Percentiles rank a stretch among this genome's conserved stretches.
Evolutionary conservation across 1,140 invertebrate genomes (phyloP).

Genomic region (Papilio polyxenes): DNA sequence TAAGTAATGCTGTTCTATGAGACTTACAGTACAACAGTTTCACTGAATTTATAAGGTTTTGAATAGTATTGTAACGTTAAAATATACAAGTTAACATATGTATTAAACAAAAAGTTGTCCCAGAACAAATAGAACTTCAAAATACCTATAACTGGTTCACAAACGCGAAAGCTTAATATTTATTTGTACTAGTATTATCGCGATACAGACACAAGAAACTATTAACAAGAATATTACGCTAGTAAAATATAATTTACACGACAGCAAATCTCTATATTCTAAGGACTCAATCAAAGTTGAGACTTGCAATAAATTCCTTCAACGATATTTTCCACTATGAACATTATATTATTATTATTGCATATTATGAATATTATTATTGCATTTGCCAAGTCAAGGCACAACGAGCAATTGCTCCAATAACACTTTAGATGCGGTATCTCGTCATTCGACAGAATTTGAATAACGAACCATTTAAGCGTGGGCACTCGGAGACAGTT

Average conservation of each 20-base stretch:
- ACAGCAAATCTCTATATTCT: neutral
- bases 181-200: neutral
- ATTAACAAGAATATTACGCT: slow-evolving; percentile 17
- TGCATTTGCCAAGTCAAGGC: neutral
- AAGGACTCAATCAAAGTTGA: slow-evolving; percentile 20
- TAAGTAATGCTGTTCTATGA: neutral
- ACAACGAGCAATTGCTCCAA: slow-evolving; percentile 29
- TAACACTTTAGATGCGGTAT: slow-evolving; percentile 32
- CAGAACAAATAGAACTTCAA: neutral
- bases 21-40: neutral
- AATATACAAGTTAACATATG: neutral
- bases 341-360: slow-evolving; percentile 2
- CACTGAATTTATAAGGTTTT: neutral
- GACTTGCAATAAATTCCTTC: slow-evolving; percentile 3
- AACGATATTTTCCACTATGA: neutral
- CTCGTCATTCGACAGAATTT: slow-evolving; percentile 14
- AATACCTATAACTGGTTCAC: neutral
- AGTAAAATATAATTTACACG: slow-evolving; percentile 18
- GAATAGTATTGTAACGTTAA: neutral
- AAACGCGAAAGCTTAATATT: neutral
- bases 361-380: too few species aligned
- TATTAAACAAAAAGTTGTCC: neutral
- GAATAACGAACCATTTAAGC: slow-evolving; percentile 34
- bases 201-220: neutral
- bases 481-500: slow-evolving; percentile 28